Evolutionary conservation across 2,113 vertebrate species (phyloP).

Genomic region (Antigone vipio): DNA sequence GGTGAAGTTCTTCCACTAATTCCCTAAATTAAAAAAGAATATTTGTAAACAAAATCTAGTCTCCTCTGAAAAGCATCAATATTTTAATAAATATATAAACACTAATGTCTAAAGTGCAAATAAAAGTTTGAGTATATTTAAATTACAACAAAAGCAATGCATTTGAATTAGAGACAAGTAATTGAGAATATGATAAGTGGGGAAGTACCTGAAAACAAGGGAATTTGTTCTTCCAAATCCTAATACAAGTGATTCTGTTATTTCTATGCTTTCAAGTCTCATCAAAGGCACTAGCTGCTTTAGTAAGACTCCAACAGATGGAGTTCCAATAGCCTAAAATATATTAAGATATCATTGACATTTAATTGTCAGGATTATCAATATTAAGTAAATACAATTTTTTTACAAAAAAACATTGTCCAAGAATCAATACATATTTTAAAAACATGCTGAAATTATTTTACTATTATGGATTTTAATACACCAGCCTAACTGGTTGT

Average conservation of each 20-base stretch:
- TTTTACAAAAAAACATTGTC: not conserved
- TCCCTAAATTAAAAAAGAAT: conserved; percentile 76
- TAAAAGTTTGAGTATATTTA: not conserved
- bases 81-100: not conserved
- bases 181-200: not conserved
- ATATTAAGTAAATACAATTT: not conserved
- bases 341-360: conserved; percentile 23
- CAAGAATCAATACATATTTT: not conserved
- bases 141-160: not conserved
- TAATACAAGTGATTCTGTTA: conserved; percentile 95
- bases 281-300: conserved; percentile 97
- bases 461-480: not conserved
- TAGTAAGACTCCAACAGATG: conserved; percentile 92
- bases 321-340: conserved; percentile 92
- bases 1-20: conserved; percentile 97
- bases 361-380: not conserved
- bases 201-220: conserved; percentile 94
- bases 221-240: conserved; percentile 98
- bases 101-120: not conserved
- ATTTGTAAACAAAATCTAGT: not conserved
- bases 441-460: not conserved
- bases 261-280: conserved; percentile 97
- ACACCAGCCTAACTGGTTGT: not conserved
- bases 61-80: not conserved
- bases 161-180: not conserved